Percentiles rank a stretch among this genome's conserved stretches.
Evolutionary conservation across 2,797 vertebrate species (phyloP).

Genomic region (Intellagama lesueurii): DNA sequence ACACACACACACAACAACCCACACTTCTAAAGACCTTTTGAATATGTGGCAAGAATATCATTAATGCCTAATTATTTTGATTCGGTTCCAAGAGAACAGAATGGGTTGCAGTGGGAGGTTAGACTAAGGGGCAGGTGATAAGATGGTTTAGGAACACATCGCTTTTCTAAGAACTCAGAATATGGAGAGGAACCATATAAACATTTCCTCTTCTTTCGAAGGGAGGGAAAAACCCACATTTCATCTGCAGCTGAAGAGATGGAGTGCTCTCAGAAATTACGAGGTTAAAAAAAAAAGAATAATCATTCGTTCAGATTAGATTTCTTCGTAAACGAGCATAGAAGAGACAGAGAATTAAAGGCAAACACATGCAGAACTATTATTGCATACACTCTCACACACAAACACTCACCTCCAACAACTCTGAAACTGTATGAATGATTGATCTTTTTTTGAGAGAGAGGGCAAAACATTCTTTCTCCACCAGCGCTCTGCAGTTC

Average conservation of each 20-base stretch:
- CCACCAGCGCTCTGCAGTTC: not conserved
- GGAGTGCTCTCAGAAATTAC: constrained; percentile 60
- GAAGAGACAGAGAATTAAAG: constrained; percentile 61
- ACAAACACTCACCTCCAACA: constrained; percentile 24
- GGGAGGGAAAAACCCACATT: constrained; percentile 39
- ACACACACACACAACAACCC: too few relatives aligned
- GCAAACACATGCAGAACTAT: constrained; percentile 40
- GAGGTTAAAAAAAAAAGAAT: constrained; percentile 52
- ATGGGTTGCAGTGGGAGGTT: constrained; percentile 43
- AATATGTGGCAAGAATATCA: constrained; percentile 82
- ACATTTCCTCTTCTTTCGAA: constrained; percentile 65
- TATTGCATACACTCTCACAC: not conserved
- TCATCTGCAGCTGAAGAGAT: constrained; percentile 62
- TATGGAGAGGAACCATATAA: constrained; percentile 43
- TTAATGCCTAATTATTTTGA: constrained; percentile 79
- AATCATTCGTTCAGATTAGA: constrained; percentile 63
- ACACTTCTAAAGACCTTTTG: constrained; percentile 78
- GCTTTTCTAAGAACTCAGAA: not conserved
- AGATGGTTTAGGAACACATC: constrained; percentile 44
- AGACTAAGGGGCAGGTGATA: constrained; percentile 65
- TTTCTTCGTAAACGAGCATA: constrained; percentile 53
- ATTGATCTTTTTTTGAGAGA: constrained; percentile 38
- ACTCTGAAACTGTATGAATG: constrained; percentile 53
- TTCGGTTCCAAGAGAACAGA: constrained; percentile 71
- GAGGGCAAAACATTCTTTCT: constrained; percentile 58